These are phyloP conservation scores for Incurvaria masculella DNA, from an alignment of 2,888 invertebrate genomes.

Conservation along the genomic window DNA sequence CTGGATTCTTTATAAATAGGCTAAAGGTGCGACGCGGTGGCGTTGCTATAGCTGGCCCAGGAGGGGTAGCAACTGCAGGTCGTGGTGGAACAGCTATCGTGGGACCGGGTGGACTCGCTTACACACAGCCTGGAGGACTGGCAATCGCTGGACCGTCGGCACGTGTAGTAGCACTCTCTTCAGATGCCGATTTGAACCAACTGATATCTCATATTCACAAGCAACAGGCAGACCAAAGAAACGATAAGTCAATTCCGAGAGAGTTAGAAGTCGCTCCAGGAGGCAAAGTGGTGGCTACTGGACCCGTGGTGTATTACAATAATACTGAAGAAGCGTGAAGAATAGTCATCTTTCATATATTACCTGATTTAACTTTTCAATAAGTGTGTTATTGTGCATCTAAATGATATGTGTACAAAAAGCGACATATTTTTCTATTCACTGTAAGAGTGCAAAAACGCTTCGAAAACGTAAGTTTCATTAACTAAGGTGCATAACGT, in stretches of 20 bases:
- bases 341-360: no score
- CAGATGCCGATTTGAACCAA: slow-evolving; percentile 57
- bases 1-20: slow-evolving; percentile 66
- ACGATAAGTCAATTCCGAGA: slow-evolving; percentile 34
- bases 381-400: no score
- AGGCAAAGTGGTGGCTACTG: slow-evolving; percentile 69
- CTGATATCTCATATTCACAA: slow-evolving; percentile 37
- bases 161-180: slow-evolving; percentile 64
- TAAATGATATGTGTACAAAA: no score
- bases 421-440: no score
- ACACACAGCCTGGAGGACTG: slow-evolving; percentile 70
- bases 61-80: slow-evolving; percentile 78
- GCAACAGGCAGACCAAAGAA: neutral
- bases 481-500: no score
- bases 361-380: no score
- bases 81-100: slow-evolving; percentile 78
- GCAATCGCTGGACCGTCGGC: slow-evolving; percentile 75
- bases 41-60: slow-evolving; percentile 77
- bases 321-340: slow-evolving; percentile 7
- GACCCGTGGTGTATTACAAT: slow-evolving; percentile 70
- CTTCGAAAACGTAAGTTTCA: no score
- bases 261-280: slow-evolving; percentile 54
- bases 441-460: no score
- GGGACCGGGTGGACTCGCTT: slow-evolving; percentile 73
- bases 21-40: slow-evolving; percentile 71